phyloP scores from a whole-genome alignment of 2,113 vertebrate species.

The Hemichromis elongatus region DNA sequence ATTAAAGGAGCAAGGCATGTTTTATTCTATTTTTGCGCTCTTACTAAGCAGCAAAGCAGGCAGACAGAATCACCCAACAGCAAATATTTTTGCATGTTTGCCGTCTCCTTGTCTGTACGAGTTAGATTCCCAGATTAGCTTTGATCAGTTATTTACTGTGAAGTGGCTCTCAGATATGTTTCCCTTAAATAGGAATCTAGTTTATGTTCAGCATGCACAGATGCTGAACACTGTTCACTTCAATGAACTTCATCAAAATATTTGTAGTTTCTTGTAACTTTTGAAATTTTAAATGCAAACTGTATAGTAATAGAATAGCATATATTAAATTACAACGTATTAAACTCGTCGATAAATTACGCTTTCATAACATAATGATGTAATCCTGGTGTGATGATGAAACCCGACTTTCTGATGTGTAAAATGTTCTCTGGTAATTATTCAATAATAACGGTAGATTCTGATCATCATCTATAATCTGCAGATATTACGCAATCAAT shows the following conservation, averaged over 20 bases:
- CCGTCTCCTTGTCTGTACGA: neutral
- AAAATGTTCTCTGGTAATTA: neutral
- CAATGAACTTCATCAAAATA: neutral
- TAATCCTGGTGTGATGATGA: neutral
- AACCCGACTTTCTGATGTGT: neutral
- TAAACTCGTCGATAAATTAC: neutral
- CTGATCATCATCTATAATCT: neutral
- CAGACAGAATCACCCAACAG: neutral
- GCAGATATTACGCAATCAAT: neutral
- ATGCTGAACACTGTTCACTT: neutral
- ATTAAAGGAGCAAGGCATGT: neutral
- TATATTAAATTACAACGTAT: neutral
- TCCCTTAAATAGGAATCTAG: constrained; percentile 16
- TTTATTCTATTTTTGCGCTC: neutral
- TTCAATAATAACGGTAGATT: neutral
- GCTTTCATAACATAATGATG: neutral
- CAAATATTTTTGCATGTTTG: constrained; percentile 15
- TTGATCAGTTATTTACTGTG: neutral
- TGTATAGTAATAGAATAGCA: neutral
- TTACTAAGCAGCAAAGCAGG: neutral
- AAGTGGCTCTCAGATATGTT: neutral
- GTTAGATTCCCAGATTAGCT: neutral
- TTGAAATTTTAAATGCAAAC: neutral
- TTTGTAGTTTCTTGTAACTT: neutral
- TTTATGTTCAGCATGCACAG: neutral